These are phyloP conservation scores for Archips xylosteana DNA, from an alignment of 2,888 invertebrate species.

Conservation along the genomic window DNA sequence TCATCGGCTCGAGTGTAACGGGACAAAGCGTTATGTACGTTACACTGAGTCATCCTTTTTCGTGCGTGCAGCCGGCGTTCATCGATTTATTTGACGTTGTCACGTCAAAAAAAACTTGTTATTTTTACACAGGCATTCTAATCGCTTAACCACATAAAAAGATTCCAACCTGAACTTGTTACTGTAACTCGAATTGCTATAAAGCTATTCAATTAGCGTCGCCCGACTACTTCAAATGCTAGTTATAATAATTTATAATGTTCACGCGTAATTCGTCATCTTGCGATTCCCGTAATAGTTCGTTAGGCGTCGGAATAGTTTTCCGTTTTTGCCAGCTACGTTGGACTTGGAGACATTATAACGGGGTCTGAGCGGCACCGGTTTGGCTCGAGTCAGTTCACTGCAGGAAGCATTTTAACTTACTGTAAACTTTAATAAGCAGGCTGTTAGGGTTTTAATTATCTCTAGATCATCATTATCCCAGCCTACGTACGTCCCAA, in stretches of 20 bases:
- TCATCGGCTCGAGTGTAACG: no score
- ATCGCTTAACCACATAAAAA: background rate
- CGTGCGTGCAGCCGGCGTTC: no score
- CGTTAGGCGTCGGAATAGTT: slow-evolving; percentile 22
- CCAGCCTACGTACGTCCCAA: no score
- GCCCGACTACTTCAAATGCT: no score
- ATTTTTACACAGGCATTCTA: background rate
- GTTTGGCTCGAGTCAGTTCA: slow-evolving; percentile 67
- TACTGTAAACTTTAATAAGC: background rate
- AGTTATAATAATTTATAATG: no score
- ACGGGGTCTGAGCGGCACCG: slow-evolving; percentile 54
- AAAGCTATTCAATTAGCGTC: background rate
- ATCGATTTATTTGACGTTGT: no score
- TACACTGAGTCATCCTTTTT: no score
- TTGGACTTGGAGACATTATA: slow-evolving; percentile 45
- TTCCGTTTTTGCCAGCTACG: slow-evolving; percentile 30
- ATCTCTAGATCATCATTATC: background rate
- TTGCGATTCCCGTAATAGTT: background rate
- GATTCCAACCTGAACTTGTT: background rate
- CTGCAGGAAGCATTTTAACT: slow-evolving; percentile 62
- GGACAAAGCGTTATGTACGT: no score
- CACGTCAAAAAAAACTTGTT: no score
- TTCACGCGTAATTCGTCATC: slow-evolving; percentile 5
- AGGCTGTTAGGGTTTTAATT: background rate
- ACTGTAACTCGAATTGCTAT: background rate